phyloP scores from a whole-genome alignment of 30 jellyfish, hydroid and myxozoan genomes.

The Aurelia sp. region DNA sequence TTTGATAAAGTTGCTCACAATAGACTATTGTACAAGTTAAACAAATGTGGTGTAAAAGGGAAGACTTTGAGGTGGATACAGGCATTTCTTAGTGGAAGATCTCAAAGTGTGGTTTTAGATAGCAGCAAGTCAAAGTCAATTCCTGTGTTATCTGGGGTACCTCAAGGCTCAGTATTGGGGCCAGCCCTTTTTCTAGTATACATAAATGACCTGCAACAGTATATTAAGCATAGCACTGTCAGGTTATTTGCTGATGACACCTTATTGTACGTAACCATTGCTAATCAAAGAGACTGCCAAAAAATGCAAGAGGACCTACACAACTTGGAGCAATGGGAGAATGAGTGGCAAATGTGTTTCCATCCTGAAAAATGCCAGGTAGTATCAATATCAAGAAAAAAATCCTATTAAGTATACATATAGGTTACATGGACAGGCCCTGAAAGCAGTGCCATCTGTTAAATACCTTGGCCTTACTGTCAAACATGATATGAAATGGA shows the following conservation, averaged over 20 bases:
- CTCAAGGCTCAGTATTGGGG: slow-evolving; percentile 44
- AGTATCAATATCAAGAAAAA: too few species aligned
- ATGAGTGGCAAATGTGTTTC: too few species aligned
- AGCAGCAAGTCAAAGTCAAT: slow-evolving; percentile 36
- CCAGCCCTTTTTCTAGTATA: slow-evolving; percentile 47
- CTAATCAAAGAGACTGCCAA: slow-evolving; percentile 32
- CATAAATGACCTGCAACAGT: background rate
- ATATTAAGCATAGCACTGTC: slow-evolving; percentile 41
- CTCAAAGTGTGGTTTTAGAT: slow-evolving; percentile 37
- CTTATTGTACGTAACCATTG: slow-evolving; percentile 45
- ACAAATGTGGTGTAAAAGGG: slow-evolving; percentile 28
- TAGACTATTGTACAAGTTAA: slow-evolving; percentile 33
- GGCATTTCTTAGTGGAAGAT: slow-evolving; percentile 42
- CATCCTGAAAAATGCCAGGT: too few species aligned
- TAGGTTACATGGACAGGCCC: too few species aligned
- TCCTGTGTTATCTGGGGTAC: slow-evolving; percentile 19
- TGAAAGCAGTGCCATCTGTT: too few species aligned
- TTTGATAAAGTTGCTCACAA: slow-evolving; percentile 40
- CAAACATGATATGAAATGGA: too few species aligned
- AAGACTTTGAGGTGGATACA: slow-evolving; percentile 28
- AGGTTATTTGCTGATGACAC: slow-evolving; percentile 34
- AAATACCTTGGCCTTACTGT: too few species aligned
- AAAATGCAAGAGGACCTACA: background rate
- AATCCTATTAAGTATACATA: too few species aligned
- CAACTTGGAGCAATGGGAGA: slow-evolving; percentile 36